Evolutionary conservation across 1,140 invertebrate genomes (phyloP).

Genomic region (Leptinotarsa undecemlineata): DNA sequence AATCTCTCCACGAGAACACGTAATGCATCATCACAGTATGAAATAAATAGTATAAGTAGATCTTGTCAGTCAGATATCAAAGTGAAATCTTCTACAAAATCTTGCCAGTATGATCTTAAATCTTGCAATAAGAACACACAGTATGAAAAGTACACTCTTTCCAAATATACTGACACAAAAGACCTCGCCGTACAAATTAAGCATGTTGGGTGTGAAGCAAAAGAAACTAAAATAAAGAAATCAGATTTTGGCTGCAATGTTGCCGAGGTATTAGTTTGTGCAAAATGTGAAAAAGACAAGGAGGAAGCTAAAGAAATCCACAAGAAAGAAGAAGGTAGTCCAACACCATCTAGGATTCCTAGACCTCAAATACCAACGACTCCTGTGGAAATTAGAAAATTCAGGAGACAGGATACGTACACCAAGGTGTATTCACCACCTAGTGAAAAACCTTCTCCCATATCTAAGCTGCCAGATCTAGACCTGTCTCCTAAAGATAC

Average conservation of each 20-base stretch:
- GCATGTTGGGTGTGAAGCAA: conserved; percentile 41
- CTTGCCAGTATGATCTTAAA: conserved; percentile 52
- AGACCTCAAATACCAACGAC: conserved; percentile 55
- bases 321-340: conserved; percentile 50
- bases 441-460: conserved; percentile 28
- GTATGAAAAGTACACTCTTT: conserved; percentile 38
- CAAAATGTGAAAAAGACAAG: conserved; percentile 37
- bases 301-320: conserved; percentile 44
- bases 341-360: conserved; percentile 55
- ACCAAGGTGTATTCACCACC: conserved; percentile 51
- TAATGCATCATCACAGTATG: conserved; percentile 47
- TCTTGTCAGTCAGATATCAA: conserved; percentile 43
- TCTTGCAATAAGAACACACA: conserved; percentile 46
- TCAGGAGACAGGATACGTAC: conserved; percentile 59
- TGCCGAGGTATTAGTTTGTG: conserved; percentile 21
- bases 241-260: conserved; percentile 38
- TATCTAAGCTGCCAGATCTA: conserved; percentile 49
- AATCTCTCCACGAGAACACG: conserved; percentile 41
- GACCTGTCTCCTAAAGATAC: conserved; percentile 50
- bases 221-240: conserved; percentile 30
- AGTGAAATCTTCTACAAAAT: conserved; percentile 47
- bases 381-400: conserved; percentile 55
- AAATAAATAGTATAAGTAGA: conserved; percentile 36
- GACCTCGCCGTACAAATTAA: conserved; percentile 38
- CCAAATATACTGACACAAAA: conserved; percentile 48